Conservation (phyloP, 2,797 vertebrate species). For the Fundulus diaphanus region DNA sequence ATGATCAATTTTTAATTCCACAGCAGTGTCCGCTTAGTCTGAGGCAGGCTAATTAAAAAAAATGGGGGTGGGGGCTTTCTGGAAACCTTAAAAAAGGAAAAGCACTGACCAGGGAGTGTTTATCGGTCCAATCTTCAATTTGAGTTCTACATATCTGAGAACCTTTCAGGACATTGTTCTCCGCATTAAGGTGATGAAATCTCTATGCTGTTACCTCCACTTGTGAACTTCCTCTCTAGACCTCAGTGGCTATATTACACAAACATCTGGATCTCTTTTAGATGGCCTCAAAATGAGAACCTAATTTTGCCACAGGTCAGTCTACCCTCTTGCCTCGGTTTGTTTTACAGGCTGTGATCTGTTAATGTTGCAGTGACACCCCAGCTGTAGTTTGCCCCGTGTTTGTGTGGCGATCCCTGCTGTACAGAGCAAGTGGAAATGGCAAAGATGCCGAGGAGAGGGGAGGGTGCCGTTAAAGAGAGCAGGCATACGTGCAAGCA, state of each 20-base stretch:
- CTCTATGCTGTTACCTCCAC: not conserved
- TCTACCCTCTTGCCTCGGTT: not conserved
- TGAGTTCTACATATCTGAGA: not conserved
- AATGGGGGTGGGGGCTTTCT: not conserved
- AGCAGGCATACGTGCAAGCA: slow-evolving; percentile 17
- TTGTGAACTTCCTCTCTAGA: not conserved
- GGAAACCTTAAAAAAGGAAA: not conserved
- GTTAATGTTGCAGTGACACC: slow-evolving; percentile 22
- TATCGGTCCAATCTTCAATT: not conserved
- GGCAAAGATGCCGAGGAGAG: not conserved
- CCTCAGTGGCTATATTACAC: not conserved
- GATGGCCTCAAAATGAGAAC: not conserved
- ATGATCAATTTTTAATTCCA: slow-evolving; percentile 4
- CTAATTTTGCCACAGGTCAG: not conserved
- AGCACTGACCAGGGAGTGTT: not conserved
- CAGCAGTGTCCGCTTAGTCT: not conserved
- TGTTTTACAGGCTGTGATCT: slow-evolving; percentile 27
- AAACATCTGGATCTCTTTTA: not conserved
- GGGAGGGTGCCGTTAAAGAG: slow-evolving; percentile 10
- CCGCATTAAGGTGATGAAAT: not conserved
- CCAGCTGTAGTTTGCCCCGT: slow-evolving; percentile 20
- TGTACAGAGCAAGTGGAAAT: not conserved
- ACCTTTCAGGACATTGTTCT: not conserved
- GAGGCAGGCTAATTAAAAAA: not conserved
- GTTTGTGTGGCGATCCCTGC: slow-evolving; percentile 16